Evolutionary conservation across 2,113 vertebrate genomes (phyloP).

Genomic region (Sarotherodon lohbergeri): DNA sequence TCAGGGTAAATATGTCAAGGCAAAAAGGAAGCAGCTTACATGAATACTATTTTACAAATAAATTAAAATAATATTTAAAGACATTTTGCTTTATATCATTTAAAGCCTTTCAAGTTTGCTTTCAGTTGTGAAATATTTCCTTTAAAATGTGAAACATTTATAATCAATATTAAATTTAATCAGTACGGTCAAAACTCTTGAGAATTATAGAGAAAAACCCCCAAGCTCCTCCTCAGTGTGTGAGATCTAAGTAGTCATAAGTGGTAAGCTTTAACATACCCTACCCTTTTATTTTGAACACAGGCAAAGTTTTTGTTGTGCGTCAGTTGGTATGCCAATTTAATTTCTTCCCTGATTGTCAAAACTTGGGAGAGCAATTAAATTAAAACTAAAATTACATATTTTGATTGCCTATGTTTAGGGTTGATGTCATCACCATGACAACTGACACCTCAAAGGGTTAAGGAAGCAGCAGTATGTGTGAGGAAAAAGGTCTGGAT

Average conservation of each 20-base stretch:
- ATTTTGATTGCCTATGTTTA: neutral
- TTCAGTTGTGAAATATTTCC: neutral
- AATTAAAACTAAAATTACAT: neutral
- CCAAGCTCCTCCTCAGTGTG: neutral
- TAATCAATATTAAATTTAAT: neutral
- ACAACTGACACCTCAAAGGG: neutral
- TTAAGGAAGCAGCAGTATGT: neutral
- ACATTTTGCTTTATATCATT: neutral
- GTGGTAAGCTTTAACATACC: neutral
- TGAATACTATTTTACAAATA: neutral
- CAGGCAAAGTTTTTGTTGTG: too few relatives aligned
- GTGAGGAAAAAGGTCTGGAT: neutral
- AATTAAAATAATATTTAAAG: neutral
- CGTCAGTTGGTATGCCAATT: too few relatives aligned
- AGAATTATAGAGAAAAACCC: neutral
- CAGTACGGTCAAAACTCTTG: neutral
- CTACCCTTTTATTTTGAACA: too few relatives aligned
- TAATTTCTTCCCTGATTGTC: neutral
- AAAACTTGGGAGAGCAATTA: neutral
- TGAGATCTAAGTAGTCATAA: neutral
- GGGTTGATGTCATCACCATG: neutral
- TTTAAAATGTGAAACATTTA: neutral
- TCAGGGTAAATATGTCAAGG: neutral
- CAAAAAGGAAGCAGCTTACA: neutral
- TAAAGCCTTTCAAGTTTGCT: neutral